Conservation (phyloP, 2,888 invertebrate genomes). For the Drosophila suboccidentalis region DNA sequence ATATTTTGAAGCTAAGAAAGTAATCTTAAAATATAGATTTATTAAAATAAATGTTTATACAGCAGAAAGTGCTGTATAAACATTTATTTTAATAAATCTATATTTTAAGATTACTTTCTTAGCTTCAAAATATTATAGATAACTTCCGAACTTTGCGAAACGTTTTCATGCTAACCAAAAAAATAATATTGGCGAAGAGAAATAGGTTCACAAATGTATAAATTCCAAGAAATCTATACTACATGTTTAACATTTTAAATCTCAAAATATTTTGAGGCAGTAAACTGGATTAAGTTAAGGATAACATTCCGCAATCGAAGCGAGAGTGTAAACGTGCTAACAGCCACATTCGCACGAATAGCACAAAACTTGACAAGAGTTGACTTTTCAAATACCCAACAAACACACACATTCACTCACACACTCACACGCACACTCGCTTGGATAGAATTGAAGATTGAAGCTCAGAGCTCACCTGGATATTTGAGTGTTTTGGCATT, state of each 20-base stretch:
- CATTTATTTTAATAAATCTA: background rate
- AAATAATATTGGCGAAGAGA: background rate
- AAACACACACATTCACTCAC: background rate
- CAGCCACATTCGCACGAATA: conserved; percentile 17
- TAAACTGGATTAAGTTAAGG: conserved; percentile 9
- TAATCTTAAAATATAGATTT: background rate
- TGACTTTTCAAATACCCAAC: conserved; percentile 56
- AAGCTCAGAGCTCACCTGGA: conserved; percentile 44
- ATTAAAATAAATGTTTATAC: background rate
- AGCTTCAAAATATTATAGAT: background rate
- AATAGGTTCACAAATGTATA: background rate
- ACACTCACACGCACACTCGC: conserved; percentile 7
- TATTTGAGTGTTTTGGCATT: conserved; percentile 73
- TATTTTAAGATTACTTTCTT: background rate
- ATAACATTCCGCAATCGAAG: conserved; percentile 11
- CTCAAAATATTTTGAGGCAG: background rate
- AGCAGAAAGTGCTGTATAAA: background rate
- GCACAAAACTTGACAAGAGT: conserved; percentile 50
- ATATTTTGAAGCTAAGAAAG: background rate
- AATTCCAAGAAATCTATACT: background rate
- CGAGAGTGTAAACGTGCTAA: conserved; percentile 38
- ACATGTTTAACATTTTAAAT: conserved; percentile 3
- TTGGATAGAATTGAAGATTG: conserved; percentile 15
- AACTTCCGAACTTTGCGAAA: too few species aligned
- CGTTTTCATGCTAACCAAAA: background rate